Conservation (phyloP, 2,888 invertebrate species). For the Coenonympha arcania region DNA sequence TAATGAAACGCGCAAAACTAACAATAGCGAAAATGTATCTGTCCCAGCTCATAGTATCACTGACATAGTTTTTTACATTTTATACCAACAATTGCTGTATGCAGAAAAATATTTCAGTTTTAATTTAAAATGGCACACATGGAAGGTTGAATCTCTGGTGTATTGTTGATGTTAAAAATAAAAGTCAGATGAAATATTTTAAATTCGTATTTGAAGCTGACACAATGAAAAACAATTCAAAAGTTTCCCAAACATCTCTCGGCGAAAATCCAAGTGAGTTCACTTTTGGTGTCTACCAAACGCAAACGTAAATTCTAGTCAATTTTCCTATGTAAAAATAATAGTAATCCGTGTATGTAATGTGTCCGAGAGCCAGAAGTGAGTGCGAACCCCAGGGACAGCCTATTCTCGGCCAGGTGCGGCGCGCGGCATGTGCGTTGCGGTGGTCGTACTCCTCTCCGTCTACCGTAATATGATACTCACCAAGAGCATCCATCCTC, state of each 20-base stretch:
- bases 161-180: too few species aligned
- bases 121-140: neutral
- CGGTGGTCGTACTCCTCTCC: too few species aligned
- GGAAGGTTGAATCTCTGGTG: neutral
- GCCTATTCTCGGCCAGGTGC: constrained; percentile 56
- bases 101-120: neutral
- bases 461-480: too few species aligned
- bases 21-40: constrained; percentile 18
- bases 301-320: too few species aligned
- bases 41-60: constrained; percentile 12
- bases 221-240: constrained; percentile 5
- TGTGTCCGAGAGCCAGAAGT: constrained; percentile 77
- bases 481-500: constrained; percentile 93
- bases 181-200: too few species aligned
- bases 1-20: constrained; percentile 19
- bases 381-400: constrained; percentile 69
- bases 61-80: constrained; percentile 14
- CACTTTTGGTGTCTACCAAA: too few species aligned
- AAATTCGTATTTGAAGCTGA: neutral
- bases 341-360: too few species aligned
- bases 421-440: constrained; percentile 55
- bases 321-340: too few species aligned
- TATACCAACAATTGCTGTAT: constrained; percentile 6
- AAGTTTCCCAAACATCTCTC: too few species aligned
- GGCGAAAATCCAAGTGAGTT: neutral